Evolutionary conservation across 2,888 invertebrate genomes (phyloP).

Genomic region (Stegana nigrithorax): DNA sequence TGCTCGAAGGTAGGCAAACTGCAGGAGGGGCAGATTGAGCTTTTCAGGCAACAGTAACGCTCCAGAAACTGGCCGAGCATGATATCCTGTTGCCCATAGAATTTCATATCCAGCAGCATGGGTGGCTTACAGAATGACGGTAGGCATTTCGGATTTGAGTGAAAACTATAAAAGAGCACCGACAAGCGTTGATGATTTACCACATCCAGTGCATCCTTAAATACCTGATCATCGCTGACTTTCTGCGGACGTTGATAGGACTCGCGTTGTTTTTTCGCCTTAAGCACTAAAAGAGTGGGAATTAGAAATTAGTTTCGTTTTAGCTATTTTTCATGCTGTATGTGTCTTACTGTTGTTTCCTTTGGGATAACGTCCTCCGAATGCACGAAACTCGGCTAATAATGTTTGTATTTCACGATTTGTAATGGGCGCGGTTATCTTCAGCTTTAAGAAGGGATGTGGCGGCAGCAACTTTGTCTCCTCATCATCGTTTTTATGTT

Average conservation of each 20-base stretch:
- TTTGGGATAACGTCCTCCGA: conserved; percentile 77
- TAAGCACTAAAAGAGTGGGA: conserved; percentile 49
- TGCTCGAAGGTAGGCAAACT: conserved; percentile 89
- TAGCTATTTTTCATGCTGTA: no score
- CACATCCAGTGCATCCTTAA: conserved; percentile 80
- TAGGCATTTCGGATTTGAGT: conserved; percentile 65
- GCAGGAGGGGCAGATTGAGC: conserved; percentile 85
- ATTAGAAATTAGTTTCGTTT: background rate
- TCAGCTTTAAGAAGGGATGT: conserved; percentile 81
- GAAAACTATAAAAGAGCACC: conserved; percentile 86
- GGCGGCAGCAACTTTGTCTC: conserved; percentile 70
- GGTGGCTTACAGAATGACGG: conserved; percentile 68
- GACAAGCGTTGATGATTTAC: conserved; percentile 87
- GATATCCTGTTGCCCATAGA: conserved; percentile 95
- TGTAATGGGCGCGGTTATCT: conserved; percentile 76
- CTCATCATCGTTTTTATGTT: conserved; percentile 35
- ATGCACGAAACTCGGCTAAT: conserved; percentile 87
- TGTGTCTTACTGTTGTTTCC: conserved; percentile 60
- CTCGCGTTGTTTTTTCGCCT: conserved; percentile 51
- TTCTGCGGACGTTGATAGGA: conserved; percentile 60
- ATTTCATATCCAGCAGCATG: conserved; percentile 79
- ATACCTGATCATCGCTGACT: conserved; percentile 58
- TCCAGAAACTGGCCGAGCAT: conserved; percentile 94
- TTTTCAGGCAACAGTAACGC: conserved; percentile 86
- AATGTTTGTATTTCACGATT: conserved; percentile 77